A percentile compares a stretch with the other conserved stretches of the same genome.
Conservation (phyloP, 2,113 vertebrate genomes). For the Plotosus lineatus region DNA sequence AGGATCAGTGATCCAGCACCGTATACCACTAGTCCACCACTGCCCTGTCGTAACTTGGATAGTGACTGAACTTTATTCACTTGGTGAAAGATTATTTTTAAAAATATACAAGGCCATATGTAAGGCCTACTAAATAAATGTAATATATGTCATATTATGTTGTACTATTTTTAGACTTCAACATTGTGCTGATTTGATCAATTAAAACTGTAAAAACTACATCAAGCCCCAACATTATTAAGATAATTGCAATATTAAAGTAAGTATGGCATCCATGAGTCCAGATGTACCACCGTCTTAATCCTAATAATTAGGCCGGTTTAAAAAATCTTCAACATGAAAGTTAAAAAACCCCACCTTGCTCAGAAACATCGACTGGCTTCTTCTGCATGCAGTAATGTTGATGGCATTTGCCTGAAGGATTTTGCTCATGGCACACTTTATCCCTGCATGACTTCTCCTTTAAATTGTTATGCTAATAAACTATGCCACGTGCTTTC, state of each 20-base stretch:
- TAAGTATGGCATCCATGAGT: not conserved
- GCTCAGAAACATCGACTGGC: constrained; percentile 33
- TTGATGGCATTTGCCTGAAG: constrained; percentile 38
- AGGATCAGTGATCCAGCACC: no score
- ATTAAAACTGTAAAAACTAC: not conserved
- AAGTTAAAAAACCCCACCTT: constrained; percentile 15
- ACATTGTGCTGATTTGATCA: not conserved
- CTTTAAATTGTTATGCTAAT: constrained; percentile 61
- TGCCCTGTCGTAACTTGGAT: no score
- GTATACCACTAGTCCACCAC: no score
- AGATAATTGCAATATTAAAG: not conserved
- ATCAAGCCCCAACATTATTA: not conserved
- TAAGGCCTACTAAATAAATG: not conserved
- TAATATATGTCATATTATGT: not conserved
- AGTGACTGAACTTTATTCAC: no score
- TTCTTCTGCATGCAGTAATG: constrained; percentile 42
- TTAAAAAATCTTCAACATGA: not conserved
- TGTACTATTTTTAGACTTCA: not conserved
- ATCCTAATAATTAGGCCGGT: constrained; percentile 24
- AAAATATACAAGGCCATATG: not conserved
- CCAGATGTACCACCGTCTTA: not conserved
- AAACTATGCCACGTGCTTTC: constrained; percentile 40
- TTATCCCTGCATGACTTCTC: constrained; percentile 49
- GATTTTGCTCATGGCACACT: constrained; percentile 32
- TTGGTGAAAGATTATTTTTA: not conserved